Base-by-base conservation (phyloP, 2,113 vertebrate species). In the Neogale vison region DNA sequence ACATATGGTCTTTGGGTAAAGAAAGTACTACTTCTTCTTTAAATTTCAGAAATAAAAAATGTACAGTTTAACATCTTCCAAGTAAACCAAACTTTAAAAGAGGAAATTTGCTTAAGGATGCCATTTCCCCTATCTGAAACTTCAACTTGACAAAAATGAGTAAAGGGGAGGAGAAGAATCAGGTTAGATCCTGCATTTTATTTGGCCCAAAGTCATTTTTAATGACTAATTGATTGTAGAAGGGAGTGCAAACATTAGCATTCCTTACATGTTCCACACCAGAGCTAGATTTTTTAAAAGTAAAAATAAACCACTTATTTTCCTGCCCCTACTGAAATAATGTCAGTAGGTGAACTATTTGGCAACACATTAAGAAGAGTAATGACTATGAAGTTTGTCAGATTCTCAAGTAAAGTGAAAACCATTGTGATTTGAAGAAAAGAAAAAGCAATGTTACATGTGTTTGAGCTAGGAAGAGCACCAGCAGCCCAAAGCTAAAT, bases 11-110 rank as follows among this genome's bases (percentile, higher is more conserved):
- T 97, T 98, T 97, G 86, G 55, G 91, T 96, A 98, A 97, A 97
- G 74, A 97, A 97, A 88, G 0, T 50, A 31, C 52, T 59, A 10
- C 39, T 47, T 69, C 91, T 93, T 79, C 20, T 31, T 17, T n/a
- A 11, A 55, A 97, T 98, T 97, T 98, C 95, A 97, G 96, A 97
- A 97, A 97, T 97, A 87, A 94, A 90, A 95, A 88, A 26, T 95
- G 90, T 82, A 79, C 76, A 96, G 69, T 83, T 97, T 95, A 97
- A 82, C 0, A 0, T 98, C 98, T 98, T 95, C 94, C 97, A 97
- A 98, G 95, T 97, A 96, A 98, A 98, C 94, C 96, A 97, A 87
- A 90, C 95, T 91, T 97, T 92, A 84, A 69, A 90, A 86, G 17
- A 87, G 24, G 36, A 90, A 42, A 93, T 95, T 36, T 97, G 84